Conservation (phyloP, 2,113 vertebrate species). For the Prochilodus magdalenae region DNA sequence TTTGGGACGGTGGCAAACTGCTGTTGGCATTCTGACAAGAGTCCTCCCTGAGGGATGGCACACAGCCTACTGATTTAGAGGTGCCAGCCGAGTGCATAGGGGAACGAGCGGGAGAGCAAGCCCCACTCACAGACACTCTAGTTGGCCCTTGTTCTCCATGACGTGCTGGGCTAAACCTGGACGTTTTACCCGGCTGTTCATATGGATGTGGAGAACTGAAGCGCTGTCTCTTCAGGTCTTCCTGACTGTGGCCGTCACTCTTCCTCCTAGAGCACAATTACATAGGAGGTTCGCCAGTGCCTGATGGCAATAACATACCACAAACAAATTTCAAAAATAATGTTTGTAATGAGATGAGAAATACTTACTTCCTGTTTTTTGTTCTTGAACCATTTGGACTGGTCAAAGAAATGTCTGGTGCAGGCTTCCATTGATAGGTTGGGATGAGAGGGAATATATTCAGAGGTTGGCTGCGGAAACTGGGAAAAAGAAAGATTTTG, state of each 20-base stretch:
- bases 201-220: constrained; percentile 69
- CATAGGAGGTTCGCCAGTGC: neutral
- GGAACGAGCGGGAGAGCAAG: constrained; percentile 51
- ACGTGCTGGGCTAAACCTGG: neutral
- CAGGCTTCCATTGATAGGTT: constrained; percentile 62
- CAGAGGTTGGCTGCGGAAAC: constrained; percentile 43
- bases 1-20: constrained; percentile 67
- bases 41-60: constrained; percentile 64
- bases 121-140: constrained; percentile 28
- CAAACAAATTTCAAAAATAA: neutral
- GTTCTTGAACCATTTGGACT: neutral
- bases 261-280: constrained; percentile 79
- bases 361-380: constrained; percentile 37
- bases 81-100: constrained; percentile 36
- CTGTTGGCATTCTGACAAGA: constrained; percentile 60
- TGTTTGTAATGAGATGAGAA: neutral
- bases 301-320: neutral
- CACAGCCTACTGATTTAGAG: constrained; percentile 59
- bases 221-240: constrained; percentile 82
- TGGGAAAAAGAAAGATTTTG: constrained; percentile 14
- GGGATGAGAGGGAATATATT: constrained; percentile 50
- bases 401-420: neutral
- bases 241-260: constrained; percentile 67
- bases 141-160: constrained; percentile 42
- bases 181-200: constrained; percentile 32